Conservation (phyloP, 2,113 vertebrate species). For the Varanus komodoensis region DNA sequence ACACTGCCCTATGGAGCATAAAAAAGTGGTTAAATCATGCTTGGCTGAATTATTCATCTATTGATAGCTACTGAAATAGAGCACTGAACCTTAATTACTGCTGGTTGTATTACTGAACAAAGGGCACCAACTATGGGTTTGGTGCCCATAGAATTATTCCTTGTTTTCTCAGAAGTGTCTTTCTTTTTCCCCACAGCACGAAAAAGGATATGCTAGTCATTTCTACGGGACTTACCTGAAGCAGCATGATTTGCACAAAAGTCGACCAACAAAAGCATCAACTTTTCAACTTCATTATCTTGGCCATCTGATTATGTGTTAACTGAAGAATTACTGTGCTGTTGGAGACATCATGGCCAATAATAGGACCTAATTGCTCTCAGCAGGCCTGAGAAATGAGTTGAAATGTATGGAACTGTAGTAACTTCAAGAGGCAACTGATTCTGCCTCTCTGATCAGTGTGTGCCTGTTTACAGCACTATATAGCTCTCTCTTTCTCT, state of each 20-base stretch:
- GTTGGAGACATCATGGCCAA: conserved; percentile 82
- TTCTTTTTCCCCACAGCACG: conserved; percentile 86
- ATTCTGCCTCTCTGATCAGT: conserved; percentile 86
- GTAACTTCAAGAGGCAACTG: conserved; percentile 80
- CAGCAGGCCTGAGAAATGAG: conserved; percentile 97
- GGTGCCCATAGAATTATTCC: conserved; percentile 11
- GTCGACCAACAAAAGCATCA: conserved; percentile 89
- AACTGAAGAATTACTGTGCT: conserved; percentile 83
- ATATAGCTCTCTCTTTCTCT: conserved; percentile 87
- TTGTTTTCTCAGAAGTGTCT: conserved; percentile 77
- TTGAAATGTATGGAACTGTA: conserved; percentile 87
- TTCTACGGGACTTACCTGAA: conserved; percentile 94
- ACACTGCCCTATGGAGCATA: background rate
- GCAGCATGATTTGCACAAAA: conserved; percentile 99
- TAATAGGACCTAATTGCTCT: conserved; percentile 87
- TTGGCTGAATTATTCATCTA: conserved; percentile 51
- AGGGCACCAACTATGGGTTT: background rate
- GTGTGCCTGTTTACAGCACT: conserved; percentile 99
- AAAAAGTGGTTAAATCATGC: background rate
- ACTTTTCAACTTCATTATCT: conserved; percentile 93
- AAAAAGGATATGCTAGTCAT: conserved; percentile 99
- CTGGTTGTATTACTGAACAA: background rate
- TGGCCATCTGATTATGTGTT: conserved; percentile 85
- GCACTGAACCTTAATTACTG: conserved; percentile 27
- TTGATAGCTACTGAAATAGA: conserved; percentile 57